Conservation (phyloP, 2,888 invertebrate species). For the Aplocera efformata region DNA sequence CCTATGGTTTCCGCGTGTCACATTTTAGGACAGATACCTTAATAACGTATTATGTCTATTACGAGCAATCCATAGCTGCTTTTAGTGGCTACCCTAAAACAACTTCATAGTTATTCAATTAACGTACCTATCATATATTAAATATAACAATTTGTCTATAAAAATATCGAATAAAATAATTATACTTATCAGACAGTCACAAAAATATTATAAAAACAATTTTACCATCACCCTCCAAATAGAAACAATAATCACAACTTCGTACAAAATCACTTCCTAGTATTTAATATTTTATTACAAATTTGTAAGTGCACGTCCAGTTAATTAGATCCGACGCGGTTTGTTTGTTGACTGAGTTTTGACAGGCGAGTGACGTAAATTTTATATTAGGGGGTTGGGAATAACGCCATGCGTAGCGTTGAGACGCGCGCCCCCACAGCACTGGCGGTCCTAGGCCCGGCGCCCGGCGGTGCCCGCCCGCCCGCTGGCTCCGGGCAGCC, state of each 20-base stretch:
- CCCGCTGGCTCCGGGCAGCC: constrained; percentile 32
- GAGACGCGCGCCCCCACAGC: constrained; percentile 54
- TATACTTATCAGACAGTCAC: too few relatives aligned
- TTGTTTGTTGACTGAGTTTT: constrained; percentile 54
- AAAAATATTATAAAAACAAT: constrained; percentile 6
- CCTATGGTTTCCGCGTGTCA: too few relatives aligned
- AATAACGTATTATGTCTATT: too few relatives aligned
- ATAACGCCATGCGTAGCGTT: constrained; percentile 48
- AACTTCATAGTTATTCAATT: too few relatives aligned
- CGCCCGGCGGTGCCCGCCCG: constrained; percentile 18
- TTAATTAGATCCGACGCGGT: constrained; percentile 42
- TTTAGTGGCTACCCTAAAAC: too few relatives aligned
- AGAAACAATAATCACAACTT: constrained; percentile 36
- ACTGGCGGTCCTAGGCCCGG: constrained; percentile 42
- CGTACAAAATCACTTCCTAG: constrained; percentile 46
- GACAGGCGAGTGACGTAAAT: constrained; percentile 60
- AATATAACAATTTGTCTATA: too few relatives aligned
- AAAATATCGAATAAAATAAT: too few relatives aligned
- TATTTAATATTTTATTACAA: constrained; percentile 35
- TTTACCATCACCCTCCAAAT: constrained; percentile 39
- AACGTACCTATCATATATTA: too few relatives aligned
- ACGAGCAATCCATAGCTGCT: too few relatives aligned
- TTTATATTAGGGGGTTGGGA: constrained; percentile 46
- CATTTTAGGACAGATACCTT: too few relatives aligned
- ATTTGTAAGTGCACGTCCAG: constrained; percentile 36